These are phyloP conservation scores for Zaprionus lachaisei DNA, from an alignment of 1,140 invertebrate species.

Conservation along the genomic window DNA sequence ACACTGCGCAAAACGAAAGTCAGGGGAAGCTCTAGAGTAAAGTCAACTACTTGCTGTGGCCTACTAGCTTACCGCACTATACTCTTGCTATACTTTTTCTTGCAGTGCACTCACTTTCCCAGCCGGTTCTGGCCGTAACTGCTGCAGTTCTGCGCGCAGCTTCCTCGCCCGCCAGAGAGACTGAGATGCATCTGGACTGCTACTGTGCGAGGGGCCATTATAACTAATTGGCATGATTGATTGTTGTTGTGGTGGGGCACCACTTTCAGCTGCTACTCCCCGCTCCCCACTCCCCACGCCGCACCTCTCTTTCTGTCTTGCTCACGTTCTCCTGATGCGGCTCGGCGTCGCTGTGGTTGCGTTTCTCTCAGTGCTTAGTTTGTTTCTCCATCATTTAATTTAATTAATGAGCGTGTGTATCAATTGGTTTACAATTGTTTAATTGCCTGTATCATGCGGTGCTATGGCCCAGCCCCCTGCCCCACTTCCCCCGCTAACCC, in stretches of 20 bases:
- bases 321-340: background rate
- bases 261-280: background rate
- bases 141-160: conserved; percentile 29
- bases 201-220: conserved; percentile 59
- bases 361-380: conserved; percentile 47
- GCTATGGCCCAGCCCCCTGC: conserved; percentile 37
- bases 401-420: conserved; percentile 72
- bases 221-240: conserved; percentile 70
- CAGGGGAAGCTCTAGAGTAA: no score
- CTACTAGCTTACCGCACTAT: background rate
- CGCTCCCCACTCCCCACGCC: background rate
- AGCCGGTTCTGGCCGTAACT: conserved; percentile 41
- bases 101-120: conserved; percentile 6
- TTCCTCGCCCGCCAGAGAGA: conserved; percentile 17
- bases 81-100: background rate
- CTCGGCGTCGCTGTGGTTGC: conserved; percentile 31
- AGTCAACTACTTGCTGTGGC: background rate
- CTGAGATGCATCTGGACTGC: conserved; percentile 37
- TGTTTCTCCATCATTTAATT: conserved; percentile 65
- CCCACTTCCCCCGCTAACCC: background rate
- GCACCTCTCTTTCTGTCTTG: background rate
- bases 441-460: conserved; percentile 68
- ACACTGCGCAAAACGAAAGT: background rate
- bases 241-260: conserved; percentile 42
- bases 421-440: conserved; percentile 72